These are phyloP conservation scores for Phainopepla nitens DNA, from an alignment of 2,113 vertebrate species.

Conservation along the genomic window DNA sequence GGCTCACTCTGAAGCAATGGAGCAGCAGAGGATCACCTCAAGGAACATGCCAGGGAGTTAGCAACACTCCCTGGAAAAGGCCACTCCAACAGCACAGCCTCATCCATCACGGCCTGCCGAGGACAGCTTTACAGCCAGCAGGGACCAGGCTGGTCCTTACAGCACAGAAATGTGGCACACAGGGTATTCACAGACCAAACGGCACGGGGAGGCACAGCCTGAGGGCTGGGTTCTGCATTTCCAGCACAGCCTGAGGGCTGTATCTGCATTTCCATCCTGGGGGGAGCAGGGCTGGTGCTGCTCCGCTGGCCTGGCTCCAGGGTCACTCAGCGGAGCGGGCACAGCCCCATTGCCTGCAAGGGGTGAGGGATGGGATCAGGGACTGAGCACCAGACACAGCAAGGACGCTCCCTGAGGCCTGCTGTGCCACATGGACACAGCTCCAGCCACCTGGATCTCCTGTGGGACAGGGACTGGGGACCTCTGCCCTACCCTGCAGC, in stretches of 20 bases:
- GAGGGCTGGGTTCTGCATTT: neutral
- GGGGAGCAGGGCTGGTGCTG: neutral
- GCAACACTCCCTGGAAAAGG: neutral
- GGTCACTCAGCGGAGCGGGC: rapidly evolving
- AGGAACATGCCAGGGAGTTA: neutral
- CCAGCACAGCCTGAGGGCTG: neutral
- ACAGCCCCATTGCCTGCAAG: rapidly evolving
- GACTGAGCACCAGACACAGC: neutral
- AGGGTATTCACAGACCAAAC: neutral
- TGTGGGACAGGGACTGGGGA: neutral
- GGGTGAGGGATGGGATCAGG: neutral
- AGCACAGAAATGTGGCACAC: neutral
- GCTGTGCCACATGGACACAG: neutral
- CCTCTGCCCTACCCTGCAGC: neutral
- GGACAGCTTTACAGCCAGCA: neutral
- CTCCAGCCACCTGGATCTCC: neutral
- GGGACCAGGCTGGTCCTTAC: neutral
- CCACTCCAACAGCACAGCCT: neutral
- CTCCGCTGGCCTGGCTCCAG: neutral
- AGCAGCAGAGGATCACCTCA: slow-evolving; percentile 15
- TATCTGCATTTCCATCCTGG: neutral
- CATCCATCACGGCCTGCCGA: neutral
- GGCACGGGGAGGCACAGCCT: neutral
- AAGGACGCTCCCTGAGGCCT: neutral
- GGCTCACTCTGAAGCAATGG: neutral